Conservation (phyloP, 2,797 vertebrate genomes). For the Pipistrellus pipistrellus region DNA sequence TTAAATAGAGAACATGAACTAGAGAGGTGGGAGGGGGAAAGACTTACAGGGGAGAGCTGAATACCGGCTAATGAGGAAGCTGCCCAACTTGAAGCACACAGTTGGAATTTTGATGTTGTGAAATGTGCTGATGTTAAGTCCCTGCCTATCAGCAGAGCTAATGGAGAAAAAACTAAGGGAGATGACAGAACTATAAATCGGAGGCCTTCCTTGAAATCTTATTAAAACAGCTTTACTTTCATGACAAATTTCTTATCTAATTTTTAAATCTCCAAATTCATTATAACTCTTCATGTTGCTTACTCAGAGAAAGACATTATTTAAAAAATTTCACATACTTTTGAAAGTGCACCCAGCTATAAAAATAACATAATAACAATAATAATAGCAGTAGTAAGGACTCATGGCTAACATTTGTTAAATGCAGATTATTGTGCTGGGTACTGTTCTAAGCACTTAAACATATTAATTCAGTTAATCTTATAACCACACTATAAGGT, state of each 20-base stretch:
- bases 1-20: background rate
- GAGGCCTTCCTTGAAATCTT: background rate
- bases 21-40: background rate
- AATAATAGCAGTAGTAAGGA: background rate
- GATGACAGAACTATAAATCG: conserved; percentile 27
- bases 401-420: background rate
- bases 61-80: background rate
- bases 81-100: background rate
- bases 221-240: conserved; percentile 3
- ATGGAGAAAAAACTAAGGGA: background rate
- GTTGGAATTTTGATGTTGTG: background rate
- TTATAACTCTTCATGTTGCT: background rate
- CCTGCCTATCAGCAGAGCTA: background rate
- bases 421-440: background rate
- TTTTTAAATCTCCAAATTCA: conserved; percentile 48
- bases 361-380: background rate
- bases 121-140: background rate
- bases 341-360: background rate
- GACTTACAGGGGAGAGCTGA: background rate
- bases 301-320: background rate
- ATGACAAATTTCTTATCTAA: background rate
- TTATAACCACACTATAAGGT: background rate
- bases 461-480: background rate
- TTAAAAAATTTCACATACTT: background rate
- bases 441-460: background rate